Evolutionary conservation across 2,113 vertebrate genomes (phyloP), one percentile per base, ranked within the genome.

Genomic region (Sarotherodon lohbergeri): DNA sequence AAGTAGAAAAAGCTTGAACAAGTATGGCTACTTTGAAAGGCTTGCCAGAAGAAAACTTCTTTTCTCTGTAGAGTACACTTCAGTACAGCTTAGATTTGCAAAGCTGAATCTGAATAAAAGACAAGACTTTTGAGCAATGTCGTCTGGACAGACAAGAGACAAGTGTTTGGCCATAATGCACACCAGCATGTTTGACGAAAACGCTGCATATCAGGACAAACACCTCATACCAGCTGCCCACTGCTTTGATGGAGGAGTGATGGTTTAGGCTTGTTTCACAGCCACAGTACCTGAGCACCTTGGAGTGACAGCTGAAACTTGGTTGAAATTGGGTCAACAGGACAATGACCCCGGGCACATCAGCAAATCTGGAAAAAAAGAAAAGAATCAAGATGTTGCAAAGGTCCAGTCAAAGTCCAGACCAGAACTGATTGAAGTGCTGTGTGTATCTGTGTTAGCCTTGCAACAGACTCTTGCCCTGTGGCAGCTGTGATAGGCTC

Each of bases 231-330:
- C 2, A 71, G 7, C 36, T 68, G 7, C 36, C 22, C 16, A 1
- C 14, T 17, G 34, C 61, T n/a, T 0, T 66, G 0, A 17, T 66
- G 34, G 10, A 0, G 61, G 1, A n/a, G 34, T 12, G 34, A 39
- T 66, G 61, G 11, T 66, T 39, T 66, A 39, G 4, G 63, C 7
- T 68, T 41, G 7, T 41, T 68, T 41, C 14, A 22, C n/a, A 66
- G 61, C 61, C 59, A n/a, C 32, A 63, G 2, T 4, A 63, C 59
- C 61, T 36, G 61, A 34, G 61, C 61, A 66, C 61, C 61, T 36
- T 66, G 32, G 5, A 36, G 9, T 66, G 61, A 36, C 32, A 36
- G 61, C 32, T 66, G 36, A 66, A 0, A 12, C 17, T 36, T 66
- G 32, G 32, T 36, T 66, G 59, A 66, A 66, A 66, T 66, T 0